Conservation (phyloP, 2,888 invertebrate species). For the Stratiomys singularior region DNA sequence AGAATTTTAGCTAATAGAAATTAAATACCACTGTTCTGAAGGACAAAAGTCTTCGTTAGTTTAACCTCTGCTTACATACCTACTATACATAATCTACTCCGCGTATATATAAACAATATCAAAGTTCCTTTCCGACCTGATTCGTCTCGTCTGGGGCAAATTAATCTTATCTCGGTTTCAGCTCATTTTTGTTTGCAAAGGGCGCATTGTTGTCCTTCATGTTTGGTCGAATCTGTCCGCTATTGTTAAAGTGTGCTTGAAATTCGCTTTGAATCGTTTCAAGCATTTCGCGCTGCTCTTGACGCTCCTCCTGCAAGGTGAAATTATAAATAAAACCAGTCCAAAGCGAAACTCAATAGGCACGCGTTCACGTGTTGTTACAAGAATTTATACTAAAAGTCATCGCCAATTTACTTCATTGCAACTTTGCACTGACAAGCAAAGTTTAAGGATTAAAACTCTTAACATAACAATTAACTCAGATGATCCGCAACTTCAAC, state of each 20-base stretch:
- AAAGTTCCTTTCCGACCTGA: not conserved
- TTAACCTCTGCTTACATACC: conserved; percentile 25
- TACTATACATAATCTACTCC: conserved; percentile 17
- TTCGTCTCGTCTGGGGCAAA: conserved; percentile 50
- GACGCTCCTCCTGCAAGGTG: conserved; percentile 61
- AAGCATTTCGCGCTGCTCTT: conserved; percentile 62
- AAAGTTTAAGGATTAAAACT: not conserved
- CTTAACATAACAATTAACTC: too few species aligned
- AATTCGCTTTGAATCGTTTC: conserved; percentile 62
- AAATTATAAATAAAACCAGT: too few species aligned
- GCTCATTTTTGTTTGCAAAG: conserved; percentile 43
- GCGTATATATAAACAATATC: conserved; percentile 28
- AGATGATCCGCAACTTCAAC: too few species aligned
- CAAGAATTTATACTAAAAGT: too few species aligned
- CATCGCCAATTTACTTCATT: too few species aligned
- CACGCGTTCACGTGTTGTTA: too few species aligned
- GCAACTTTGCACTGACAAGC: not conserved
- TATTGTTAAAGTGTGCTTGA: conserved; percentile 59
- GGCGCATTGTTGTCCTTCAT: conserved; percentile 33
- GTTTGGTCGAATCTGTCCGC: conserved; percentile 45
- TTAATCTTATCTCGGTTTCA: conserved; percentile 52
- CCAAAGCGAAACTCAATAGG: too few species aligned
- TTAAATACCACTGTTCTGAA: conserved; percentile 39
- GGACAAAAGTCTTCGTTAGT: conserved; percentile 45
- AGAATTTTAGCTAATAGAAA: conserved; percentile 17